These are phyloP conservation scores for Podarcis siculus DNA, from an alignment of 2,797 vertebrate species.

Conservation along the genomic window DNA sequence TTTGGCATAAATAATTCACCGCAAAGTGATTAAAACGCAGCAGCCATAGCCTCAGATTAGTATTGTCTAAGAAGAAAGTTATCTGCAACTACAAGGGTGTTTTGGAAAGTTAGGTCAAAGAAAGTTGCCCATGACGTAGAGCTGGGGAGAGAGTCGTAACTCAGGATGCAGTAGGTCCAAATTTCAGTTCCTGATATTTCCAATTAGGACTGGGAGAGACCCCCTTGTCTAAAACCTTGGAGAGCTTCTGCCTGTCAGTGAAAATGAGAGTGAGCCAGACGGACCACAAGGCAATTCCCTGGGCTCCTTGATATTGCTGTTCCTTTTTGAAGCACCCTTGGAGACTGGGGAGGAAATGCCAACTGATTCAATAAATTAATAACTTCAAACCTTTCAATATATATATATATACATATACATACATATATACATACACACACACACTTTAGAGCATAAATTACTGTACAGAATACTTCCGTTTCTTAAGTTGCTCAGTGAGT, in stretches of 20 bases:
- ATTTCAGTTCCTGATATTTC: too few relatives aligned
- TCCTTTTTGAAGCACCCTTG: constrained; percentile 17
- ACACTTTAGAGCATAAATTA: constrained; percentile 75
- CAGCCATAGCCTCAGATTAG: constrained; percentile 48
- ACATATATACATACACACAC: constrained; percentile 35
- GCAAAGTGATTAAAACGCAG: constrained; percentile 51
- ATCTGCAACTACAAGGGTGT: constrained; percentile 55
- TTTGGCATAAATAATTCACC: constrained; percentile 38
- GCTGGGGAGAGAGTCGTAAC: background rate
- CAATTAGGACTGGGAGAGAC: too few relatives aligned
- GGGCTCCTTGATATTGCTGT: background rate
- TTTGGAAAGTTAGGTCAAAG: constrained; percentile 27
- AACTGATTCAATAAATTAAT: constrained; percentile 62
- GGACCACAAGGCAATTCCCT: too few relatives aligned
- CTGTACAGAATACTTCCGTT: constrained; percentile 59
- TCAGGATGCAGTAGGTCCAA: background rate
- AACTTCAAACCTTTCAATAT: constrained; percentile 63
- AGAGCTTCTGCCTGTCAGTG: too few relatives aligned
- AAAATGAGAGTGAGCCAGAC: too few relatives aligned
- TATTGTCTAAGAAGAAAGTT: constrained; percentile 54
- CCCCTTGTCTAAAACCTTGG: too few relatives aligned
- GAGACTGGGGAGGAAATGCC: constrained; percentile 46
- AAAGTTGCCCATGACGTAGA: background rate
- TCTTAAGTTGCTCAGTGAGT: constrained; percentile 48
- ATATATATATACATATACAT: constrained; percentile 40